Evolutionary conservation across 2,888 invertebrate species (phyloP), one percentile per base, ranked within the genome.

Genomic region (Callimorpha dominula): DNA sequence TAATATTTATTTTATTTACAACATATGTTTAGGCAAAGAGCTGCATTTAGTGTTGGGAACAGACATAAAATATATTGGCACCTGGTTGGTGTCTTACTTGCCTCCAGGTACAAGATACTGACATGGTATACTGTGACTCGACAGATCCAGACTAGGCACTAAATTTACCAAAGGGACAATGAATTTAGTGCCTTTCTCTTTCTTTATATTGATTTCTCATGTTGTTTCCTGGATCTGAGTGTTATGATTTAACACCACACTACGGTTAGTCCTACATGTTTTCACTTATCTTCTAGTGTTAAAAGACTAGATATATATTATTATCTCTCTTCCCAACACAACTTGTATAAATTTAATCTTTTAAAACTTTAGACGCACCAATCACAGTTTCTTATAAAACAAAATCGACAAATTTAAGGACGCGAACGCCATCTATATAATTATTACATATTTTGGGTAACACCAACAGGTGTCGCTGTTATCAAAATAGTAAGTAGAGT

Each of bases 1-100:
- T 81, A 70, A 68, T 63, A 77, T 68, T 71, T 17, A 57, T 40
- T 70, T 71, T 82, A 84, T 83, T 74, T 81, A 83, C 81, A 81
- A 67, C 31, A 68, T 67, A 43, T 52, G 63, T 65, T 50, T n/a
- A 17, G 62, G n/a, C 42, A 50, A 20, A 65, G 31, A 20, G 49
- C 31, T 65, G 65, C 65, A 50, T 50, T 49, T 4, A 60, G 31
- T 60, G 12, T 60, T 12, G 57, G 20, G 57, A 60, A 60, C 11
- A 60, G 57, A 60, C 0, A 20, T 31, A 60, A 60, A 11, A 20
- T 54, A n/a, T 54, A 4, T 20, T 54, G 9, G 4, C n/a, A 54
- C 14, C 7, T 43, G 5, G 7, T 12, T 14, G 14, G 31, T 12
- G 3, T 9, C n/a, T 8, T 17, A n/a, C n/a, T 9, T n/a, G 9